A percentile compares a stretch with the other conserved stretches of the same genome.
These are phyloP conservation scores for Trichopria drosophilae DNA, from an alignment of 2,888 invertebrate genomes.

Conservation along the genomic window DNA sequence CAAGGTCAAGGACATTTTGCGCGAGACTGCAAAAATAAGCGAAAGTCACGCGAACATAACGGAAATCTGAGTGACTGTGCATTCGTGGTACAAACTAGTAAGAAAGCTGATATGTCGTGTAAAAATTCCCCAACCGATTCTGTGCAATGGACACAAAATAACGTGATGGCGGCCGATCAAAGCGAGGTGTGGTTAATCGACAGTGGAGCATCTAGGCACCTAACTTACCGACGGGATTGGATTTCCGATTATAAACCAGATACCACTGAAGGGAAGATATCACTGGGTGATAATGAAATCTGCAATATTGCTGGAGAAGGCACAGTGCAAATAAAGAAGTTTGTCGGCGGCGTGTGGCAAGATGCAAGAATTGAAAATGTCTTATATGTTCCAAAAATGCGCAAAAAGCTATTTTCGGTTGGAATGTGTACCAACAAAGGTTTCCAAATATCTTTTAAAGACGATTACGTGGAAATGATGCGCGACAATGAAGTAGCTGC, in stretches of 20 bases:
- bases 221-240: conserved; percentile 33
- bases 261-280: conserved; percentile 16
- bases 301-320: conserved; percentile 32
- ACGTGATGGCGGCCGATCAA: conserved; percentile 22
- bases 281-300: conserved; percentile 31
- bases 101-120: conserved; percentile 4
- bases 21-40: conserved; percentile 26
- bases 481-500: conserved; percentile 20
- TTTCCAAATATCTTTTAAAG: conserved; percentile 22
- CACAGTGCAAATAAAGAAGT: conserved; percentile 27
- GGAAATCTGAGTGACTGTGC: conserved; percentile 13
- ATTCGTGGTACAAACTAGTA: conserved; percentile 20
- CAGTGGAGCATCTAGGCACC: conserved; percentile 31
- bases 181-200: conserved; percentile 31
- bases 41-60: conserved; percentile 21
- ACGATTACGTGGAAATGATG: conserved; percentile 18
- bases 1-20: conserved; percentile 29
- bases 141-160: conserved; percentile 14
- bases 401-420: conserved; percentile 40
- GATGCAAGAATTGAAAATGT: conserved; percentile 34
- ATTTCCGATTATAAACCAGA: conserved; percentile 23
- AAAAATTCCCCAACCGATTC: conserved; percentile 11
- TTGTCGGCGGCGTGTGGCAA: conserved; percentile 30
- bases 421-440: conserved; percentile 33
- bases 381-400: conserved; percentile 33